These are phyloP conservation scores for Alauda arvensis DNA, from an alignment of 2,797 vertebrate genomes.

Conservation along the genomic window DNA sequence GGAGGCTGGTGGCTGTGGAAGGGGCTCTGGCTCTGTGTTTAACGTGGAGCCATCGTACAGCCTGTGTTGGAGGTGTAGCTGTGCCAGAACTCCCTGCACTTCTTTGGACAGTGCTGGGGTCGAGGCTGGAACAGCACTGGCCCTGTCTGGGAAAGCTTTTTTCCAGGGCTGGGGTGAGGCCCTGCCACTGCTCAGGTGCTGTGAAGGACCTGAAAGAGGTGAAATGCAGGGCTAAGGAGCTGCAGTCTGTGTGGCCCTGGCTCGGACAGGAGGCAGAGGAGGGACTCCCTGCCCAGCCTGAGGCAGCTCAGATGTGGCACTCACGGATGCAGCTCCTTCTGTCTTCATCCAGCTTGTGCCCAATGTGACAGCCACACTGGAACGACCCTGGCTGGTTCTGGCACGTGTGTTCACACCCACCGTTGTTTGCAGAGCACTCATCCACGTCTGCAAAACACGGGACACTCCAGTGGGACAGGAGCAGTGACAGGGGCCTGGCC, in stretches of 20 bases:
- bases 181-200: background rate
- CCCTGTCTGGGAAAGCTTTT: background rate
- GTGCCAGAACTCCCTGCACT: background rate
- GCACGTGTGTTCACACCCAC: constrained; percentile 85
- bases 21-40: background rate
- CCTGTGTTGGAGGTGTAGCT: accelerated
- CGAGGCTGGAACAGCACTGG: background rate
- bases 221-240: background rate
- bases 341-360: constrained; percentile 83
- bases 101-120: background rate
- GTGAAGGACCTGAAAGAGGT: background rate
- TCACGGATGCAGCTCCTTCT: constrained; percentile 83
- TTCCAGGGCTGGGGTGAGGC: background rate
- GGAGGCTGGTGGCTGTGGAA: background rate
- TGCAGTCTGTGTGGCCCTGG: accelerated
- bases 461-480: background rate
- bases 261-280: background rate
- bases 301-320: background rate
- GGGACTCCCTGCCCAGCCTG: background rate
- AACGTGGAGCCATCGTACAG: accelerated
- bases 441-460: constrained; percentile 78
- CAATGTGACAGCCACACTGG: constrained; percentile 82
- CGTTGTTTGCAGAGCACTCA: constrained; percentile 80
- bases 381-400: constrained; percentile 88
- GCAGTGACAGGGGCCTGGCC: background rate